Percentiles rank a stretch among this genome's conserved stretches.
Conservation (phyloP, 2,113 vertebrate species). For the Erythrocebus patas region DNA sequence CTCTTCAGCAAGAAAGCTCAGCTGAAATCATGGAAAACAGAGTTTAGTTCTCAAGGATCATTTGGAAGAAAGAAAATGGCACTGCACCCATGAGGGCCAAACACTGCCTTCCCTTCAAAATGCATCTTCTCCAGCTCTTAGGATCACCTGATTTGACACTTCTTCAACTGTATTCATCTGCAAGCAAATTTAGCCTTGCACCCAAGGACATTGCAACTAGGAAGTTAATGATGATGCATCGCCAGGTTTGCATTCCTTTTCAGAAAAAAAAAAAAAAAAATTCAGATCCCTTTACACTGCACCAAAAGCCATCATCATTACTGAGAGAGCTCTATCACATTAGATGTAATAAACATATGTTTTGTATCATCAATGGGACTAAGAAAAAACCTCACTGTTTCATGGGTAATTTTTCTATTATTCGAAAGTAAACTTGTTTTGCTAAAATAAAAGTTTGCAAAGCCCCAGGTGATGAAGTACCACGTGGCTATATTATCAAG, state of each 20-base stretch:
- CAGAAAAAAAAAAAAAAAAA: background rate
- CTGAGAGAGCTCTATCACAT: background rate
- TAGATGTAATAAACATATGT: background rate
- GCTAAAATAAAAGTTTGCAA: background rate
- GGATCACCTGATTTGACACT: background rate
- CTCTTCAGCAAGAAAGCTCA: background rate
- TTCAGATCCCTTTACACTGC: background rate
- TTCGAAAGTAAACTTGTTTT: background rate
- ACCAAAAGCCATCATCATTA: background rate
- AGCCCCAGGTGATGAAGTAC: background rate
- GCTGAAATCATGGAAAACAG: background rate
- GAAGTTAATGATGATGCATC: constrained; percentile 24
- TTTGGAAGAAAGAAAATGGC: background rate
- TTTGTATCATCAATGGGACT: background rate
- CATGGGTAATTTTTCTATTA: background rate
- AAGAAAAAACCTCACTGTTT: background rate
- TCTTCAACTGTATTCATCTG: constrained; percentile 9
- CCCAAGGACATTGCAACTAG: constrained; percentile 11
- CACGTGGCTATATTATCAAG: background rate
- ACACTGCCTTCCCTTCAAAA: constrained; percentile 18
- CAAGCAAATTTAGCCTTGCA: background rate
- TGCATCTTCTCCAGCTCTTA: background rate
- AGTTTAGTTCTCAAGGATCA: background rate
- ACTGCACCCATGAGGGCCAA: fast-evolving
- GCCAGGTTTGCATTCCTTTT: background rate